phyloP scores from a whole-genome alignment of 2,113 vertebrate species.

The Meriones unguiculatus region DNA sequence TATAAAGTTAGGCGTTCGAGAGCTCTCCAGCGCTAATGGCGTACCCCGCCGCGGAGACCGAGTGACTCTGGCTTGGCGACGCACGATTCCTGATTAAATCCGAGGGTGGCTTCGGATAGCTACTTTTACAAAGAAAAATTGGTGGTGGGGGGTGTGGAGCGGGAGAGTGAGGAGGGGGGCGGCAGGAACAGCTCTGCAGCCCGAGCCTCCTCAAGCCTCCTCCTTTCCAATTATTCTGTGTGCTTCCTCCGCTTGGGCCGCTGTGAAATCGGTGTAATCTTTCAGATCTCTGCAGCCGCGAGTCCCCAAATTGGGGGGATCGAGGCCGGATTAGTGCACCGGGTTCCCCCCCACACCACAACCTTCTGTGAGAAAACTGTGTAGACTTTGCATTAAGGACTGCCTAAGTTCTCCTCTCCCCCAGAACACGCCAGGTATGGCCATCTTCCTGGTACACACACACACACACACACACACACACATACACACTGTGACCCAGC shows the following conservation, averaged over 20 bases:
- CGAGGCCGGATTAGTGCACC: constrained; percentile 75
- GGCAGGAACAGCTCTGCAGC: not conserved
- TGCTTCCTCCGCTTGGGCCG: constrained; percentile 76
- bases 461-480: not conserved
- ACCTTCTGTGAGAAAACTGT: constrained; percentile 68
- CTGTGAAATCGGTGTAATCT: constrained; percentile 89
- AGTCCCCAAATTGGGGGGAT: constrained; percentile 82
- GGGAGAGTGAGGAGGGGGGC: constrained; percentile 48
- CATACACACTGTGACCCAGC: not conserved
- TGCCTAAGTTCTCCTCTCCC: not conserved
- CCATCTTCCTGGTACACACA: not conserved
- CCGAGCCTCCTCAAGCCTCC: constrained; percentile 72
- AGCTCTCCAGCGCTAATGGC: constrained; percentile 89
- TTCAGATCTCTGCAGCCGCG: constrained; percentile 76
- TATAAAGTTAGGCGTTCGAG: constrained; percentile 92
- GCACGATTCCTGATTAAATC: constrained; percentile 90
- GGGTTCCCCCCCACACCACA: constrained; percentile 40
- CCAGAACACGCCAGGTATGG: fast-evolving
- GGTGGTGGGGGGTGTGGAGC: not conserved
- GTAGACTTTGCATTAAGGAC: constrained; percentile 66
- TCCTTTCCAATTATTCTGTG: constrained; percentile 82
- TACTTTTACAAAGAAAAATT: constrained; percentile 79
- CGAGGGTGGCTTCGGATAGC: constrained; percentile 84
- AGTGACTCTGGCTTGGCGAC: constrained; percentile 88
- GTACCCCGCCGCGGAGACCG: constrained; percentile 86